Evolutionary conservation across 2,888 invertebrate genomes (phyloP), one percentile per base, ranked within the genome.

Genomic region (Trypoxylon attenuatum): DNA sequence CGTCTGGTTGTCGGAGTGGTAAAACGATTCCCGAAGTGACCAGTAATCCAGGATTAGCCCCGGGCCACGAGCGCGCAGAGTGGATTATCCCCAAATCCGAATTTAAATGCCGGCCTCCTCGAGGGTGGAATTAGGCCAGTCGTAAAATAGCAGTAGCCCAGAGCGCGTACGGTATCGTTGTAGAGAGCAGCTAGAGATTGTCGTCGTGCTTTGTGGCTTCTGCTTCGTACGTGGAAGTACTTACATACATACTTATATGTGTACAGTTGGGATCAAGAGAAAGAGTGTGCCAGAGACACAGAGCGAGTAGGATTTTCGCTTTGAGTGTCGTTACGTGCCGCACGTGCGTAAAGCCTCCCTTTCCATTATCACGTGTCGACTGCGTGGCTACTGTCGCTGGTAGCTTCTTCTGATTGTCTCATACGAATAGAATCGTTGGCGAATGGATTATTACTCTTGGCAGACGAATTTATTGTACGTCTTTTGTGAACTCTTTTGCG

Each of bases 341-440:
- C 66, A 69, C 69, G 64, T 73, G 59, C 67, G 58, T 72, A 57
- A 50, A 51, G 41, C n/a, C 15, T 43, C 15, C 8, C 23, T 50
- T 54, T 29, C 23, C 39, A 42, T 69, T 61, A 67, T 73, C 77
- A 76, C 67, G 70, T 62, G 77, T 39, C 39, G 38, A 13, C 43
- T 41, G 38, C 69, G 74, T 74, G 75, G 39, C 10, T 3, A 21
- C 5, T 19, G 0, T 4, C 42, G 51, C 41, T 19, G 46, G 25
- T 43, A 13, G 16, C 22, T 4, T 1, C 1, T 33, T 33, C 5
- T 33, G 33, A 4, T 3, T 33, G 33, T 33, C 6, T 27, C 8
- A 27, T 10, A 5, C 13, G 33, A 33, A 33, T 8, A 33, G 5
- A n/a, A n/a, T n/a, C n/a, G n/a, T n/a, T n/a, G n/a, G n/a, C n/a